Conservation (phyloP, 2,888 invertebrate species). For the Chalcis sispes region DNA sequence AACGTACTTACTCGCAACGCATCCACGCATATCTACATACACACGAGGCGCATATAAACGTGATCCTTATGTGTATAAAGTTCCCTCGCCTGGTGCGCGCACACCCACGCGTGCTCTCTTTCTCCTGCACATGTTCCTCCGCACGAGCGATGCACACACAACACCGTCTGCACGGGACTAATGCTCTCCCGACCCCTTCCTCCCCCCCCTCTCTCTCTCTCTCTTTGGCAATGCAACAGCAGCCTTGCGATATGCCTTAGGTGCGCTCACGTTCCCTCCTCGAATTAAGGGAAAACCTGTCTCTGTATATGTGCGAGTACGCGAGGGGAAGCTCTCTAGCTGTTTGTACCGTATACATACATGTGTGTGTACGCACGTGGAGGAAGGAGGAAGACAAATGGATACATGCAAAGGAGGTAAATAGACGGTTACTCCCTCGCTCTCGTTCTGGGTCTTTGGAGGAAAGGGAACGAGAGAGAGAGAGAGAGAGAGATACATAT, state of each 20-base stretch:
- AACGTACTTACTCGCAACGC: too few relatives aligned
- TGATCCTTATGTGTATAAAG: too few relatives aligned
- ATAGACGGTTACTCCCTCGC: not conserved
- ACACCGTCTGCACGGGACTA: too few relatives aligned
- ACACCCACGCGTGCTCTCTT: not conserved
- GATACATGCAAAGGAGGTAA: not conserved
- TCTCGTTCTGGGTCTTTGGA: not conserved
- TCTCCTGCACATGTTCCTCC: not conserved
- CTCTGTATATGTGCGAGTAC: not conserved
- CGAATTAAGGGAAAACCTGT: constrained; percentile 49
- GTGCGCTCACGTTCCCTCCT: constrained; percentile 19
- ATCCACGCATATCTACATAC: too few relatives aligned
- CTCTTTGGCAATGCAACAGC: too few relatives aligned
- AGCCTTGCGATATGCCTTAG: too few relatives aligned
- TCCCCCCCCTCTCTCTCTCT: too few relatives aligned
- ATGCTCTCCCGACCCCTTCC: too few relatives aligned
- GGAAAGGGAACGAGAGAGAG: not conserved
- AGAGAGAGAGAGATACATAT: too few relatives aligned
- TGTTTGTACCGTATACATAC: too few relatives aligned
- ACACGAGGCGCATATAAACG: too few relatives aligned
- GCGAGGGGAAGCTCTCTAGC: not conserved
- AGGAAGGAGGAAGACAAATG: constrained; percentile 21
- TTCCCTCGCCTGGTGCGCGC: not conserved
- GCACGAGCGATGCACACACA: not conserved
- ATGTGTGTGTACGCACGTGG: constrained; percentile 5